phyloP scores from a whole-genome alignment of 2,888 invertebrate genomes.

The Ditula angustiorana region DNA sequence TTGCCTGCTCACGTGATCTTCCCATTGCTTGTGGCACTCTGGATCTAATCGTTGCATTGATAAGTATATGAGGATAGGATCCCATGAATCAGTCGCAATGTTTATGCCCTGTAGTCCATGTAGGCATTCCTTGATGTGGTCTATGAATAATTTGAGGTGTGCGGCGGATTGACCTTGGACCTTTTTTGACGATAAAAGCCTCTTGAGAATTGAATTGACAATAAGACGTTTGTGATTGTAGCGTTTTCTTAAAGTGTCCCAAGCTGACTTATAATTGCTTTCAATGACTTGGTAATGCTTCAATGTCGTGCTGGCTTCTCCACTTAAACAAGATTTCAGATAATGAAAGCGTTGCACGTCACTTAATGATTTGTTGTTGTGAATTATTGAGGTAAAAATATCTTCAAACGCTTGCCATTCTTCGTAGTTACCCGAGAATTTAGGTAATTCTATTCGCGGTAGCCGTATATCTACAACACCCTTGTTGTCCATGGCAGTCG shows the following conservation, averaged over 20 bases:
- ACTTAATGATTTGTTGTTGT: slow-evolving; percentile 31
- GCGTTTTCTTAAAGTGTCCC: too few relatives aligned
- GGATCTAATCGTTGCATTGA: not conserved
- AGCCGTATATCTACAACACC: slow-evolving; percentile 26
- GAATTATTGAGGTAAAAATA: slow-evolving; percentile 41
- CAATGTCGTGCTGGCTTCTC: slow-evolving; percentile 30
- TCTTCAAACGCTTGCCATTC: slow-evolving; percentile 43
- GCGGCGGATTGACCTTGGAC: not conserved
- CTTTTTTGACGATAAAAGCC: not conserved
- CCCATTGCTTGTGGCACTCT: not conserved
- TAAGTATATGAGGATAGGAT: not conserved
- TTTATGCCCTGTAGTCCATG: not conserved
- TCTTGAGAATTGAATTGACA: slow-evolving; percentile 14
- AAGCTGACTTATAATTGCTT: slow-evolving; percentile 43
- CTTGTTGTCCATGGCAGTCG: not conserved
- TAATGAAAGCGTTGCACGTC: slow-evolving; percentile 31
- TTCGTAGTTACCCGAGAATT: slow-evolving; percentile 39
- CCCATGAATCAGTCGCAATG: not conserved
- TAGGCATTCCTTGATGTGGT: not conserved
- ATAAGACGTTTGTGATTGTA: too few relatives aligned
- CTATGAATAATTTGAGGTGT: not conserved
- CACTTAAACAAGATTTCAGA: slow-evolving; percentile 24
- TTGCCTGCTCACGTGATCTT: not conserved
- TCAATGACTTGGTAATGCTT: slow-evolving; percentile 35
- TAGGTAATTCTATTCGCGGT: slow-evolving; percentile 39